Evolutionary conservation across 2,113 vertebrate species (phyloP).

Genomic region (Oryzias woworae): DNA sequence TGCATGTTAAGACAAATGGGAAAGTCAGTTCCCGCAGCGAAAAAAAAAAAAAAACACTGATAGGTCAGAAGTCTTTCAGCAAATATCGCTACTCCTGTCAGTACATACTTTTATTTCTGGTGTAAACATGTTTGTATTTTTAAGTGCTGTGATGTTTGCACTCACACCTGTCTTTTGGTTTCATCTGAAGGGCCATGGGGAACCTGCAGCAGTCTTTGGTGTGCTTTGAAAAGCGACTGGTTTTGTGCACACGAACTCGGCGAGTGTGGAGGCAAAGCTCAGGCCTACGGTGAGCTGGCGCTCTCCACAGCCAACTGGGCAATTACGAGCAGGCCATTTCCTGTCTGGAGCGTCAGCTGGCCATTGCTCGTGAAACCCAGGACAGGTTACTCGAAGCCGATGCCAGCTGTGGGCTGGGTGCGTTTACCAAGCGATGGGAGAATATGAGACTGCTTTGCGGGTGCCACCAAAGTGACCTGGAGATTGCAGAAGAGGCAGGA

Average conservation of each 20-base stretch:
- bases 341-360: slow-evolving; percentile 92
- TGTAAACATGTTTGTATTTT: too few relatives aligned
- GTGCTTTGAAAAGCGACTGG: slow-evolving; percentile 94
- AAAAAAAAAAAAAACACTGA: too few relatives aligned
- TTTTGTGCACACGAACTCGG: slow-evolving; percentile 92
- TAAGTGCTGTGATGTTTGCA: too few relatives aligned
- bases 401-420: slow-evolving; percentile 87
- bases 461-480: slow-evolving; percentile 94
- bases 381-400: slow-evolving; percentile 89
- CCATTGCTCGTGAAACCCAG: slow-evolving; percentile 88
- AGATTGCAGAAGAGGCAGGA: slow-evolving; percentile 89
- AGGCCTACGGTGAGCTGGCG: slow-evolving; percentile 93
- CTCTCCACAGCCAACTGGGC: slow-evolving; percentile 92
- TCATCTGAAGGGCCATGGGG: slow-evolving; percentile 86
- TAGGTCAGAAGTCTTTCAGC: too few relatives aligned
- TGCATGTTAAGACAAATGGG: too few relatives aligned
- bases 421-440: slow-evolving; percentile 92
- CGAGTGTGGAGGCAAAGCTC: slow-evolving; percentile 89
- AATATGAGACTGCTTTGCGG: slow-evolving; percentile 89
- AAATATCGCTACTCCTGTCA: too few relatives aligned
- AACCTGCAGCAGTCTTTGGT: slow-evolving; percentile 94
- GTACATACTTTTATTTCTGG: too few relatives aligned
- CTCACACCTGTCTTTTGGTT: slow-evolving; percentile 21
- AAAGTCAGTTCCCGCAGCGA: too few relatives aligned
- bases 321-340: slow-evolving; percentile 95